phyloP scores from a whole-genome alignment of 2,113 vertebrate species.

The Corythaeola cristata region DNA sequence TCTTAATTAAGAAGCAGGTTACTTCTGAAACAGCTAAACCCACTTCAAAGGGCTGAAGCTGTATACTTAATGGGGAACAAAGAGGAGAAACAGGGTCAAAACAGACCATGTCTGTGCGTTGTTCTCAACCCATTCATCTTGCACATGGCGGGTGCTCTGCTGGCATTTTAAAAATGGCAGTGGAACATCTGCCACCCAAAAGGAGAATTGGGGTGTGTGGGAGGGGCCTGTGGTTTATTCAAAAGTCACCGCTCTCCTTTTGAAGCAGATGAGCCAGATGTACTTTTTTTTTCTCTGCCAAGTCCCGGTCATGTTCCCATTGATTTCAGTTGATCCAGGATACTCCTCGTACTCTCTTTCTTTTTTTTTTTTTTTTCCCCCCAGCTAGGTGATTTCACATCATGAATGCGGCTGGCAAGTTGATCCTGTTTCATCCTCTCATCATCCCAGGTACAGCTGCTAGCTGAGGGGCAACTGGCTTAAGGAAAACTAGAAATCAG shows the following conservation, averaged over 20 bases:
- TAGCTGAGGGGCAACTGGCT: not conserved
- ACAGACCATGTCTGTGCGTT: not conserved
- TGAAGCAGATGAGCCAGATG: conserved; percentile 38
- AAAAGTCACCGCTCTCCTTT: not conserved
- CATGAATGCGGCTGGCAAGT: not conserved
- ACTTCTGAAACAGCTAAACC: not conserved
- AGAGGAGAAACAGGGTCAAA: conserved; percentile 12
- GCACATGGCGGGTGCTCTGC: not conserved
- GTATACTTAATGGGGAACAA: not conserved
- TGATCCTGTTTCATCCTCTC: not conserved
- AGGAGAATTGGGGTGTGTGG: not conserved
- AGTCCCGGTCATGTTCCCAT: not conserved
- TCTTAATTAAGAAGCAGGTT: conserved; percentile 55
- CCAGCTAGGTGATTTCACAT: not conserved
- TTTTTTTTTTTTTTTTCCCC: fast-evolving
- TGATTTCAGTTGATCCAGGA: not conserved
- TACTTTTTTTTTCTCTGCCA: not conserved
- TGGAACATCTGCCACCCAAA: conserved; percentile 50
- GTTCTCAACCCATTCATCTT: conserved; percentile 10
- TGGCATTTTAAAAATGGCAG: conserved; percentile 40
- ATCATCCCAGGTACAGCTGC: not conserved
- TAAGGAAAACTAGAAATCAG: not conserved
- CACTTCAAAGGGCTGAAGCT: conserved; percentile 41
- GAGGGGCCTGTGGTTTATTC: not conserved
- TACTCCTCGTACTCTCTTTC: not conserved